These are phyloP conservation scores for Parapsyche elsis DNA, from an alignment of 1,140 invertebrate genomes.

Conservation along the genomic window DNA sequence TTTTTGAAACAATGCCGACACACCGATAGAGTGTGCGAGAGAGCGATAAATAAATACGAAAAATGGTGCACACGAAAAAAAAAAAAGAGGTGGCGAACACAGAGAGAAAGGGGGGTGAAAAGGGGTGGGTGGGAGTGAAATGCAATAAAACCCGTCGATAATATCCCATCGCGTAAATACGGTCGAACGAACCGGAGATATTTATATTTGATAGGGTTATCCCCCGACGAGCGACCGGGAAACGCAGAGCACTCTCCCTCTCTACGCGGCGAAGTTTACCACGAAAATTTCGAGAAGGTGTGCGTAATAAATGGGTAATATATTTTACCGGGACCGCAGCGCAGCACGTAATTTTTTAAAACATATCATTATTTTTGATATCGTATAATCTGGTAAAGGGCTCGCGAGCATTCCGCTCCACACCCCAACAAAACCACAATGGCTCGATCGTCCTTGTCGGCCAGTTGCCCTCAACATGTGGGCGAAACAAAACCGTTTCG, in stretches of 20 bases:
- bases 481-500: too few species aligned
- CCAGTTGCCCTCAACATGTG: neutral
- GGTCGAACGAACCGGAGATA: constrained; percentile 6
- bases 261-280: too few species aligned
- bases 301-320: constrained; percentile 28
- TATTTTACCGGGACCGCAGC: neutral
- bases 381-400: constrained; percentile 27
- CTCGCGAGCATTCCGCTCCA: constrained; percentile 26
- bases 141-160: constrained; percentile 16
- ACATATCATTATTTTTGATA: constrained; percentile 32
- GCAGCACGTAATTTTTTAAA: constrained; percentile 11
- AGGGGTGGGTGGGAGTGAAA: neutral
- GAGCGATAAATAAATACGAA: neutral
- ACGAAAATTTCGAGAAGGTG: too few species aligned
- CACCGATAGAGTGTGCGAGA: too few species aligned
- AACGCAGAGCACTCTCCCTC: too few species aligned
- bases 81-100: neutral
- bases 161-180: constrained; percentile 23
- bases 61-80: neutral
- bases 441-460: neutral
- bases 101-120: neutral
- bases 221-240: neutral
- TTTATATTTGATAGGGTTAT: constrained; percentile 24
- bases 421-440: neutral
- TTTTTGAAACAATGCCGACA: too few species aligned